phyloP scores from a whole-genome alignment of 2,113 vertebrate species.

The Datnioides undecimradiatus region DNA sequence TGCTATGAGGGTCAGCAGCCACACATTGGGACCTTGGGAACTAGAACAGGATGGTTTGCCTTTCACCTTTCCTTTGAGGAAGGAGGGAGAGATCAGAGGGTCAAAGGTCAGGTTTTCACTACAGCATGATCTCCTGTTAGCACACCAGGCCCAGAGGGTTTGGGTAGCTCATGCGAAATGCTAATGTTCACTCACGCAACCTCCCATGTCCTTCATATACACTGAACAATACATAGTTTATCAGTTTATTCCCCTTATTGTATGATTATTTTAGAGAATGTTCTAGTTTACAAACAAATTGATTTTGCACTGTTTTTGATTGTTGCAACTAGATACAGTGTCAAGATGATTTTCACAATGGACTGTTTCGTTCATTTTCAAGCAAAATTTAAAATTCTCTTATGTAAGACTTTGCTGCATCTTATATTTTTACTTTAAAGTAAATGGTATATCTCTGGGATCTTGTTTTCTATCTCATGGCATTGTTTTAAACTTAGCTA shows the following conservation, averaged over 20 bases:
- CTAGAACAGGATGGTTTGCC: slow-evolving; percentile 59
- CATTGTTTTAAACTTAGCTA: not conserved
- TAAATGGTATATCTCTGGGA: not conserved
- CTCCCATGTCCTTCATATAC: not conserved
- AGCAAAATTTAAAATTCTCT: not conserved
- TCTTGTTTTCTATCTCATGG: not conserved
- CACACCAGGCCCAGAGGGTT: slow-evolving; percentile 17
- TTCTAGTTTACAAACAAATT: not conserved
- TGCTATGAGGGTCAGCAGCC: slow-evolving; percentile 43
- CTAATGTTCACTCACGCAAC: not conserved
- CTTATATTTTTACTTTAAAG: not conserved
- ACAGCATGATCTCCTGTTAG: slow-evolving; percentile 59
- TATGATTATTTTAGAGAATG: not conserved
- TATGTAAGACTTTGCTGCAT: not conserved
- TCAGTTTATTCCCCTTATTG: not conserved
- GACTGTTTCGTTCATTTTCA: not conserved
- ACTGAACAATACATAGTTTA: not conserved
- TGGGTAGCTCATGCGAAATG: slow-evolving; percentile 4
- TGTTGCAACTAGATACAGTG: not conserved
- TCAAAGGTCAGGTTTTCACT: slow-evolving; percentile 59
- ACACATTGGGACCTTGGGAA: slow-evolving; percentile 43
- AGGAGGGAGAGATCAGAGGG: slow-evolving; percentile 34
- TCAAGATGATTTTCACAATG: too few species aligned
- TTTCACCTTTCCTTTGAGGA: slow-evolving; percentile 49
- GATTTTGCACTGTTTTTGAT: not conserved